These are phyloP conservation scores for Rhopilema esculentum DNA, from an alignment of 30 jellyfish, hydroid and myxozoan genomes.

Conservation along the genomic window DNA sequence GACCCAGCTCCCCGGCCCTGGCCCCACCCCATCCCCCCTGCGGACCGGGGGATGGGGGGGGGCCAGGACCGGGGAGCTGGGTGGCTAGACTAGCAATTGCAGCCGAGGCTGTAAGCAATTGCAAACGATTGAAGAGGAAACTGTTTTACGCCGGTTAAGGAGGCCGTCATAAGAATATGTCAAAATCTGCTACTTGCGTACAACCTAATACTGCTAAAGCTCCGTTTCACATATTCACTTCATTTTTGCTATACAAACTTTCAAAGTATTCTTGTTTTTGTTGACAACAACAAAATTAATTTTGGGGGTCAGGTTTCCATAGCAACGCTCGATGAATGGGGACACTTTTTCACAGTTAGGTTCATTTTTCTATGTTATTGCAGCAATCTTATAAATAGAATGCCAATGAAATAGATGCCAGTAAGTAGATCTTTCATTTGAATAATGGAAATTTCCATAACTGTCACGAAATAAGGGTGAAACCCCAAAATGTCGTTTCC, in stretches of 20 bases:
- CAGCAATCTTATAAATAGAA: constrained; percentile 6
- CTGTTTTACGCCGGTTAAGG: no score
- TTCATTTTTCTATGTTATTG: background rate
- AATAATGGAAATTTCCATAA: constrained; percentile 8
- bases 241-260: background rate
- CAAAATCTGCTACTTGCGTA: background rate
- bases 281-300: background rate
- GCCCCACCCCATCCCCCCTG: no score
- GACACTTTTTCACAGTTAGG: constrained; percentile 2
- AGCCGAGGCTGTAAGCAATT: no score
- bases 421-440: background rate
- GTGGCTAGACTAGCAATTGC: no score
- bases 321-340: constrained; percentile 15
- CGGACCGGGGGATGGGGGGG: no score
- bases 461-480: constrained; percentile 20
- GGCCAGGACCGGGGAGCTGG: no score
- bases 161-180: constrained; percentile 31
- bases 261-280: background rate
- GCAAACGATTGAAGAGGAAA: no score
- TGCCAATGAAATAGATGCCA: constrained; percentile 6
- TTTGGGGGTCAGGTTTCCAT: constrained; percentile 24
- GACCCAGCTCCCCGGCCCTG: no score
- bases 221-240: constrained; percentile 1
- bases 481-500: constrained; percentile 31
- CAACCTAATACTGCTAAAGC: background rate